A percentile compares a stretch with the other conserved stretches of the same genome.
phyloP scores from a whole-genome alignment of 2,797 vertebrate genomes.

The Bufotes viridis region DNA sequence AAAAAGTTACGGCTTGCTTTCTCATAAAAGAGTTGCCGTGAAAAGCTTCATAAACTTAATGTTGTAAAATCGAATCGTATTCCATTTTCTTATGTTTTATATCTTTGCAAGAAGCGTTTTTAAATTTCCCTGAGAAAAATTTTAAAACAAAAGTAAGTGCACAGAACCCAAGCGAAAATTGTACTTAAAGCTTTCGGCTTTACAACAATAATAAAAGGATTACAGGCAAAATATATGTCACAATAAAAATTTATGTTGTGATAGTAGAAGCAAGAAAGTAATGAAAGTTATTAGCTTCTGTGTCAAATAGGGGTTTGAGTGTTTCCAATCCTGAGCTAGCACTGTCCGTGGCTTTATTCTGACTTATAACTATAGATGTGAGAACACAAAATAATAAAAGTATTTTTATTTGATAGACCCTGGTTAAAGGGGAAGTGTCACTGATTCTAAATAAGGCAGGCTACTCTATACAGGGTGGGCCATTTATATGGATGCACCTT shows the following conservation, averaged over 20 bases:
- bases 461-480: too few relatives aligned
- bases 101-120: constrained; percentile 56
- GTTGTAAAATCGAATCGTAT: constrained; percentile 52
- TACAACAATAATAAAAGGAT: constrained; percentile 63
- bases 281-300: constrained; percentile 56
- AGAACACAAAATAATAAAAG: constrained; percentile 30
- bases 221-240: constrained; percentile 60
- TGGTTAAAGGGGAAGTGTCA: constrained; percentile 19
- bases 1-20: constrained; percentile 29
- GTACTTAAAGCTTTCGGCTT: constrained; percentile 60
- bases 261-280: constrained; percentile 49
- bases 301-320: constrained; percentile 49
- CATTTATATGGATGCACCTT: too few relatives aligned
- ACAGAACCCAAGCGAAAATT: constrained; percentile 40
- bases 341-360: constrained; percentile 26
- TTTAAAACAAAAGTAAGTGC: constrained; percentile 59
- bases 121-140: constrained; percentile 59
- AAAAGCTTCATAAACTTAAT: constrained; percentile 48
- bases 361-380: not conserved
- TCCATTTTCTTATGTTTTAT: constrained; percentile 55
- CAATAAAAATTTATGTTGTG: constrained; percentile 56
- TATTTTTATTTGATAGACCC: constrained; percentile 3
- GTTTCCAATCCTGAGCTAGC: constrained; percentile 23
- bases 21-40: constrained; percentile 26
- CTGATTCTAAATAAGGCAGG: not conserved